A percentile compares a stretch with the other conserved stretches of the same genome.
phyloP scores from a whole-genome alignment of 2,888 invertebrate genomes.

The Linnaemya vulpina region DNA sequence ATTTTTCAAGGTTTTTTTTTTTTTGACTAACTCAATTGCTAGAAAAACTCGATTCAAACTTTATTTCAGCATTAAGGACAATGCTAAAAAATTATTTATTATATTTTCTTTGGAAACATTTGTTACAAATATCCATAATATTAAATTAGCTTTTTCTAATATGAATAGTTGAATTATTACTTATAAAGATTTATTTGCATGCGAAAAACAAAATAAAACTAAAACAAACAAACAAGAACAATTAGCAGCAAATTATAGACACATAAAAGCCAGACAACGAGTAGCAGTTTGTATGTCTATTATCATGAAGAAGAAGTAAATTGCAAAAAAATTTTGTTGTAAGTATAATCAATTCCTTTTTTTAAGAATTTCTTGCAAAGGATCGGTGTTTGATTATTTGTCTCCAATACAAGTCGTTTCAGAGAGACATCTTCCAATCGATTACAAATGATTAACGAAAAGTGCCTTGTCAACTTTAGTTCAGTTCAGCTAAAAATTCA shows the following conservation, averaged over 20 bases:
- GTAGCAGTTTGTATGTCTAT: too few relatives aligned
- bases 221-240: constrained; percentile 7
- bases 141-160: constrained; percentile 24
- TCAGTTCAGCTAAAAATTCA: too few relatives aligned
- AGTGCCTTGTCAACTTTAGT: too few relatives aligned
- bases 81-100: neutral
- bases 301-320: neutral
- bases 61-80: neutral
- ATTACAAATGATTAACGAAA: too few relatives aligned
- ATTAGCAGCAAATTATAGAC: neutral
- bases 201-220: neutral
- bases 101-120: neutral
- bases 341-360: too few relatives aligned
- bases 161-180: constrained; percentile 2
- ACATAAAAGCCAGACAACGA: neutral
- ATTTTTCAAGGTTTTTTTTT: too few relatives aligned
- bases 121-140: neutral
- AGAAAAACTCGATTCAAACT: too few relatives aligned
- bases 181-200: neutral
- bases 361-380: too few relatives aligned
- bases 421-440: too few relatives aligned
- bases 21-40: neutral
- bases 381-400: too few relatives aligned
- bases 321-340: neutral
- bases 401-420: too few relatives aligned